Evolutionary conservation across 1,140 invertebrate genomes (phyloP).

Genomic region (Aradophagus sp.): DNA sequence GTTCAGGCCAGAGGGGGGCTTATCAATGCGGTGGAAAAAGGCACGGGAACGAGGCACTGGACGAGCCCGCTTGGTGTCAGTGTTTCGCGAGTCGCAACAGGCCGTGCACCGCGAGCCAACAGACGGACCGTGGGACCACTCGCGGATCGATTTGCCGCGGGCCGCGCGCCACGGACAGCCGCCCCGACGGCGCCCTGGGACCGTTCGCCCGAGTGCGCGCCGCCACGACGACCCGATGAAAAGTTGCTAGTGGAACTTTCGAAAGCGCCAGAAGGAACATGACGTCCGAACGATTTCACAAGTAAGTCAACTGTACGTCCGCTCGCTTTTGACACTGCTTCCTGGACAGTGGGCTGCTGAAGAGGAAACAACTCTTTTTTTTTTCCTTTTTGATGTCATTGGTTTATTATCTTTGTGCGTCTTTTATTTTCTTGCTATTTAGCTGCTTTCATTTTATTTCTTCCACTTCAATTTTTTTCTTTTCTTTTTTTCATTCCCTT

Average conservation of each 20-base stretch:
- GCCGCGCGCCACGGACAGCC: conserved; percentile 2
- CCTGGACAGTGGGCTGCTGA: too few relatives aligned
- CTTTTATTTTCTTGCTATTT: too few relatives aligned
- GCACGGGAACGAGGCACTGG: conserved; percentile 38
- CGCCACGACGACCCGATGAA: conserved; percentile 39
- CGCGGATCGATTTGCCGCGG: conserved; percentile 16
- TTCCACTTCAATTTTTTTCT: too few relatives aligned
- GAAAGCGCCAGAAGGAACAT: conserved; percentile 62
- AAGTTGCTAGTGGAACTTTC: conserved; percentile 33
- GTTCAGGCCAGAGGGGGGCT: conserved; percentile 25
- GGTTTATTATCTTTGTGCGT: too few relatives aligned
- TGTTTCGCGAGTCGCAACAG: conserved; percentile 27
- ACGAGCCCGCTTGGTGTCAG: conserved; percentile 49
- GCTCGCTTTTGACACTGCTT: conserved; percentile 18
- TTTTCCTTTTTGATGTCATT: too few relatives aligned
- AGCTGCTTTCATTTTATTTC: too few relatives aligned
- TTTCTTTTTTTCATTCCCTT: too few relatives aligned
- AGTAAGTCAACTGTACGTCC: conserved; percentile 64
- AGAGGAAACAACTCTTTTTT: too few relatives aligned
- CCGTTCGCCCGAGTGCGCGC: conserved; percentile 10
- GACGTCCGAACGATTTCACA: conserved; percentile 72
- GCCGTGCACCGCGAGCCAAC: conserved; percentile 16
- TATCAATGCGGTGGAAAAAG: conserved; percentile 48
- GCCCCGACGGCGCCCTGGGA: conserved; percentile 1
- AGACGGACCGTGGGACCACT: too few relatives aligned